Conservation (phyloP, 2,888 invertebrate genomes). For the Mylabris sibirica region DNA sequence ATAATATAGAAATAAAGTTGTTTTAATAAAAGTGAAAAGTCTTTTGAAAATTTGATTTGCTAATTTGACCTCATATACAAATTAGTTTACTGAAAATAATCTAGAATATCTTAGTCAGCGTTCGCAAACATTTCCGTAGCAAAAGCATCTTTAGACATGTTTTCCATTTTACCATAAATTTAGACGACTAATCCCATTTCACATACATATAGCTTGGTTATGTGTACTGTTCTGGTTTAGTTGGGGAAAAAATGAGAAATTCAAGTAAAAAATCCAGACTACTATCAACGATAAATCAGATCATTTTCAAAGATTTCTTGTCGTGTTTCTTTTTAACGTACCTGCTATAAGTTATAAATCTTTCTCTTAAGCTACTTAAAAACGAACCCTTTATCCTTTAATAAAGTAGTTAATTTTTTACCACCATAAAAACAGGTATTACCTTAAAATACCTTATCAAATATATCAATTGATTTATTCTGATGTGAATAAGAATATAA, state of each 20-base stretch:
- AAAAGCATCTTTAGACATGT: background rate
- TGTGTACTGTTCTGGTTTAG: background rate
- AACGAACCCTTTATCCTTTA: slow-evolving; percentile 8
- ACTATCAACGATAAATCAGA: slow-evolving; percentile 9
- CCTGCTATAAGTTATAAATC: slow-evolving; percentile 1
- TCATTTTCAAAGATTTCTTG: slow-evolving; percentile 7
- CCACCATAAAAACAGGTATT: background rate
- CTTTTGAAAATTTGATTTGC: background rate
- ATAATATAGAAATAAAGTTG: background rate
- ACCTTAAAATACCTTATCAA: background rate
- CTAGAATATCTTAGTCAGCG: background rate
- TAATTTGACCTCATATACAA: background rate
- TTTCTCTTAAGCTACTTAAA: slow-evolving; percentile 1
- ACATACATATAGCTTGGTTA: background rate
- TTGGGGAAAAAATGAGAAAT: background rate
- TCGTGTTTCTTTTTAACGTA: slow-evolving; percentile 9
- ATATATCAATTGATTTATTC: background rate
- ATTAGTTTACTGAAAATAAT: background rate
- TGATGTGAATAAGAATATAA: too few species aligned
- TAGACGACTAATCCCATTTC: background rate
- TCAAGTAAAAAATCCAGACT: background rate
- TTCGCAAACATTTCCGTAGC: background rate
- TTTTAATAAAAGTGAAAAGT: background rate
- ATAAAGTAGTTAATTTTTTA: slow-evolving; percentile 5
- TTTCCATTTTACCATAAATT: slow-evolving; percentile 11